These are phyloP conservation scores for Phylloscopus whistleri DNA, from an alignment of 2,113 vertebrate genomes.

Conservation along the genomic window DNA sequence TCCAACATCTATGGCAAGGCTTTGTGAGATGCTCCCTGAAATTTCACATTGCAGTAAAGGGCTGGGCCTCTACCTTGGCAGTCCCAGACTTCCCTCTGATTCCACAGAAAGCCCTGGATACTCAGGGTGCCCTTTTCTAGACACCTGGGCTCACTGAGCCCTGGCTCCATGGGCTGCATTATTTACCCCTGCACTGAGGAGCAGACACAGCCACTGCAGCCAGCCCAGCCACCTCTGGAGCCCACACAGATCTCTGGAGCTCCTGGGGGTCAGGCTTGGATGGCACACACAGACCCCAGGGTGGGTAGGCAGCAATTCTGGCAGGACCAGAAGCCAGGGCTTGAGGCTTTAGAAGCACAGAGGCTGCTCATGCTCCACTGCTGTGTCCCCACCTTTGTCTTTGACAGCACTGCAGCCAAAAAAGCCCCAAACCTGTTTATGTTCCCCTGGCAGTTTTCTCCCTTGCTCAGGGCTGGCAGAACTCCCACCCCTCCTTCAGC, in stretches of 20 bases:
- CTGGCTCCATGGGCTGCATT: not conserved
- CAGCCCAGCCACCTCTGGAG: not conserved
- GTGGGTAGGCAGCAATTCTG: not conserved
- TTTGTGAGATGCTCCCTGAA: not conserved
- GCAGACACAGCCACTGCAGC: not conserved
- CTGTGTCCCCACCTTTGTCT: not conserved
- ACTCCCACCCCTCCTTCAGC: not conserved
- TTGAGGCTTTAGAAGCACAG: not conserved
- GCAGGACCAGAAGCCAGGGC: not conserved
- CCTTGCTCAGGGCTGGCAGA: not conserved
- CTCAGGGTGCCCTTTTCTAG: not conserved
- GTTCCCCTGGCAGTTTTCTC: not conserved
- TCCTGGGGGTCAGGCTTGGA: too few species aligned
- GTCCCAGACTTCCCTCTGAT: not conserved
- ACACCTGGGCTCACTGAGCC: not conserved
- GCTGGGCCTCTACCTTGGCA: not conserved
- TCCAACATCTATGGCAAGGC: not conserved
- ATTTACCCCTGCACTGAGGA: not conserved
- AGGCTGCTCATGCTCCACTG: accelerated
- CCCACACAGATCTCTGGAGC: not conserved
- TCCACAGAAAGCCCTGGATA: not conserved
- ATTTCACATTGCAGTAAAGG: not conserved
- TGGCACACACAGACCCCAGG: not conserved
- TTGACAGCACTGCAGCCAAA: not conserved
- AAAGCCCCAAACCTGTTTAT: not conserved